phyloP scores from a whole-genome alignment of 2,888 invertebrate species.

The Gibbula magus region DNA sequence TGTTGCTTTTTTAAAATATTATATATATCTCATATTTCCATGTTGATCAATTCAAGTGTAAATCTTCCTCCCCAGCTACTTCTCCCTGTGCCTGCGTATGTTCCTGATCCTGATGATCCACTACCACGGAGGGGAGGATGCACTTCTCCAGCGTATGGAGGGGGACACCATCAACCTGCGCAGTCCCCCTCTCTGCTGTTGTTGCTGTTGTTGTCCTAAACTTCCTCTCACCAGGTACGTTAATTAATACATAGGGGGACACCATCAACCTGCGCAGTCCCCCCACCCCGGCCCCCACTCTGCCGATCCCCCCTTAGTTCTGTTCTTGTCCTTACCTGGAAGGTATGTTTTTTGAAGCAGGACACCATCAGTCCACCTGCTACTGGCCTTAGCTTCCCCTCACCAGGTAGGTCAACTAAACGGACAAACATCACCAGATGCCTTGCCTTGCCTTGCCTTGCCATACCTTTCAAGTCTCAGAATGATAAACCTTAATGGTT shows the following conservation, averaged over 20 bases:
- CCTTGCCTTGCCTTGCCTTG: no score
- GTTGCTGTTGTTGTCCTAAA: constrained; percentile 35
- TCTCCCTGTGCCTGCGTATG: constrained; percentile 28
- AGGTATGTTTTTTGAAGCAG: no score
- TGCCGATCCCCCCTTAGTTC: no score
- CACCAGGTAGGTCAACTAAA: constrained; percentile 25
- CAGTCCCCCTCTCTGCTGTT: constrained; percentile 34
- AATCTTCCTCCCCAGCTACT: constrained; percentile 18
- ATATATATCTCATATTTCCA: not conserved
- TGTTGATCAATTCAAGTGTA: not conserved
- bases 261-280: constrained; percentile 30
- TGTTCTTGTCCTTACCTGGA: no score
- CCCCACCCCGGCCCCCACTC: no score
- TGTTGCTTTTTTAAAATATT: not conserved
- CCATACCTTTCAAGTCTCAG: no score
- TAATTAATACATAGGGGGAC: no score
- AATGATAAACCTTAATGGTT: no score
- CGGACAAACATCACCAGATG: no score
- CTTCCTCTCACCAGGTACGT: constrained; percentile 24
- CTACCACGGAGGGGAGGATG: constrained; percentile 29
- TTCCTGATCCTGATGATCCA: constrained; percentile 34
- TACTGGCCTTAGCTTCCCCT: constrained; percentile 28
- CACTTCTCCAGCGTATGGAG: constrained; percentile 19
- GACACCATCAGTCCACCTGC: no score
- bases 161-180: constrained; percentile 24